Percentiles rank a stretch among this genome's conserved stretches.
phyloP scores from a whole-genome alignment of 2,113 vertebrate genomes.

The Rissa tridactyla region DNA sequence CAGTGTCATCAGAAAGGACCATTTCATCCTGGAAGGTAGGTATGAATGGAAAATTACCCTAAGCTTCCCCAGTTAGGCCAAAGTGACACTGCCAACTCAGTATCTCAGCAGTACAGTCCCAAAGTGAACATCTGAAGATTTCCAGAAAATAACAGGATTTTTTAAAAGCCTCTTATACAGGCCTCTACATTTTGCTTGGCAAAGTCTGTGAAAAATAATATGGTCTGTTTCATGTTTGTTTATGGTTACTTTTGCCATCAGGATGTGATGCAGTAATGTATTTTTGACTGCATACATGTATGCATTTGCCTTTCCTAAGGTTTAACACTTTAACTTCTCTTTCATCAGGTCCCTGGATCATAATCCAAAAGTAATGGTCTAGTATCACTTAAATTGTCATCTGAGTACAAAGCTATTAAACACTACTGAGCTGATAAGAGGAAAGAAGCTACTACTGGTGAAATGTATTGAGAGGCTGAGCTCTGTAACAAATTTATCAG shows the following conservation, averaged over 20 bases:
- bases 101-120: neutral
- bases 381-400: neutral
- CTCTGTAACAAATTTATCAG: neutral
- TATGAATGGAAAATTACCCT: neutral
- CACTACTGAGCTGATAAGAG: neutral
- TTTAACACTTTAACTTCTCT: slow-evolving; percentile 1
- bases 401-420: slow-evolving; percentile 33
- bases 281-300: neutral
- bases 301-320: neutral
- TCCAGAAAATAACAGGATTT: slow-evolving; percentile 10
- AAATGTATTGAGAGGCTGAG: slow-evolving; percentile 14
- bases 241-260: neutral
- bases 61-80: neutral
- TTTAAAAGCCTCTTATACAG: neutral
- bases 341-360: neutral
- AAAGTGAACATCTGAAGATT: neutral
- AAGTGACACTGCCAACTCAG: neutral
- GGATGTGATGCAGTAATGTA: neutral
- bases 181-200: neutral
- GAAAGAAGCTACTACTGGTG: neutral
- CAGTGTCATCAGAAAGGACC: neutral
- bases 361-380: slow-evolving; percentile 11
- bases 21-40: neutral
- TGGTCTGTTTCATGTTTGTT: neutral
- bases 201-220: slow-evolving; percentile 5